A percentile compares a stretch with the other conserved stretches of the same genome.
These are phyloP conservation scores for Brachyptera putata DNA, from an alignment of 2,888 invertebrate genomes.

Conservation along the genomic window DNA sequence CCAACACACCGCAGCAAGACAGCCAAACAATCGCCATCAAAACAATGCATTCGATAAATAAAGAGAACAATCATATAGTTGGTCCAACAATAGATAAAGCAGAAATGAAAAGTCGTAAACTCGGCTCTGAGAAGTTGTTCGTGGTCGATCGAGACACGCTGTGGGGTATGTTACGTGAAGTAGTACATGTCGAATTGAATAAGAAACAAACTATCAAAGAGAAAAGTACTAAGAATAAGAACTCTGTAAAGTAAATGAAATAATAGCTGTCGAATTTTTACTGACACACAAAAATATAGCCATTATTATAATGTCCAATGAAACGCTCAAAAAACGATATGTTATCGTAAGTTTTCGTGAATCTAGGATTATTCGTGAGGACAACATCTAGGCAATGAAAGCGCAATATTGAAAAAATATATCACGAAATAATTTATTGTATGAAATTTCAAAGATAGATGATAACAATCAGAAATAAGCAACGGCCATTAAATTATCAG, in stretches of 20 bases:
- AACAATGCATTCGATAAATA: conserved; percentile 42
- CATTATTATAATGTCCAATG: neutral
- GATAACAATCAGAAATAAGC: too few relatives aligned
- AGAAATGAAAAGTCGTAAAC: neutral
- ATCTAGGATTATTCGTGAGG: neutral
- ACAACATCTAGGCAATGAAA: neutral
- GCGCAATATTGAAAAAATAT: too few relatives aligned
- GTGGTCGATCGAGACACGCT: conserved; percentile 57
- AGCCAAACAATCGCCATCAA: conserved; percentile 41
- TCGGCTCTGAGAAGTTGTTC: conserved; percentile 43
- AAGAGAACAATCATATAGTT: conserved; percentile 52
- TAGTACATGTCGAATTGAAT: conserved; percentile 42
- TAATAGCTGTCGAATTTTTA: neutral
- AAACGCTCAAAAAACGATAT: conserved; percentile 7
- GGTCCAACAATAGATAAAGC: neutral
- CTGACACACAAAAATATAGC: neutral
- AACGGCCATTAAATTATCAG: too few relatives aligned
- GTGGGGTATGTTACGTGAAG: conserved; percentile 60
- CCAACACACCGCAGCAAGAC: neutral
- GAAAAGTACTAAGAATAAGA: neutral
- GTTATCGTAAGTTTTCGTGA: neutral
- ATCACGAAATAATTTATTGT: too few relatives aligned
- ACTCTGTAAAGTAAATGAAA: neutral
- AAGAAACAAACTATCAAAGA: conserved; percentile 26
- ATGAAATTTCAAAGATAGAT: too few relatives aligned